phyloP scores from a whole-genome alignment of 2,888 invertebrate genomes.

The Drosophila anceps region DNA sequence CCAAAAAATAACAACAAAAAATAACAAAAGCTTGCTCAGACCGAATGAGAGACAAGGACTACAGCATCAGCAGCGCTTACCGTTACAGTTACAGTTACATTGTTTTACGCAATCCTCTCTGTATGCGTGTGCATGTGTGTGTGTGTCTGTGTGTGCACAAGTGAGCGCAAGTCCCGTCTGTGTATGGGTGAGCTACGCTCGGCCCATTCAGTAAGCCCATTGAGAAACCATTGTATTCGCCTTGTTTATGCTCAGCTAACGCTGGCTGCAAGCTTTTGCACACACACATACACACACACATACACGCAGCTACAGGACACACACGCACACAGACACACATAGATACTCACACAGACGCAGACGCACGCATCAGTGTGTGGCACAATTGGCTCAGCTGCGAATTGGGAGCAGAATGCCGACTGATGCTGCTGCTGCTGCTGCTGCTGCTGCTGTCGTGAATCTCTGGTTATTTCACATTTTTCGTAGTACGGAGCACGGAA shows the following conservation, averaged over 20 bases:
- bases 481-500: slow-evolving; percentile 56
- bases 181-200: slow-evolving; percentile 33
- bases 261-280: slow-evolving; percentile 39
- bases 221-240: slow-evolving; percentile 42
- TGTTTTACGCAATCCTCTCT: slow-evolving; percentile 33
- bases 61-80: slow-evolving; percentile 22
- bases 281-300: not conserved
- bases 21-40: slow-evolving; percentile 13
- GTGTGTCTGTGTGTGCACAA: slow-evolving; percentile 8
- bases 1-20: not conserved
- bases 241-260: slow-evolving; percentile 9
- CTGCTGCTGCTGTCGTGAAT: slow-evolving; percentile 49
- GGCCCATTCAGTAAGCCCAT: slow-evolving; percentile 54
- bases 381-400: slow-evolving; percentile 40
- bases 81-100: slow-evolving; percentile 18
- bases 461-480: slow-evolving; percentile 62
- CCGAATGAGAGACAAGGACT: slow-evolving; percentile 22
- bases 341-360: not conserved
- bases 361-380: not conserved
- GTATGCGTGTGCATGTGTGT: slow-evolving; percentile 2
- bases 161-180: slow-evolving; percentile 4
- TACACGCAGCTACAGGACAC: not conserved
- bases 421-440: slow-evolving; percentile 5
- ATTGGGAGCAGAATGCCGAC: slow-evolving; percentile 21
- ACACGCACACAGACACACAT: not conserved